Base-by-base conservation (phyloP, 1,140 invertebrate genomes). In the Capitella teleta region DNA sequence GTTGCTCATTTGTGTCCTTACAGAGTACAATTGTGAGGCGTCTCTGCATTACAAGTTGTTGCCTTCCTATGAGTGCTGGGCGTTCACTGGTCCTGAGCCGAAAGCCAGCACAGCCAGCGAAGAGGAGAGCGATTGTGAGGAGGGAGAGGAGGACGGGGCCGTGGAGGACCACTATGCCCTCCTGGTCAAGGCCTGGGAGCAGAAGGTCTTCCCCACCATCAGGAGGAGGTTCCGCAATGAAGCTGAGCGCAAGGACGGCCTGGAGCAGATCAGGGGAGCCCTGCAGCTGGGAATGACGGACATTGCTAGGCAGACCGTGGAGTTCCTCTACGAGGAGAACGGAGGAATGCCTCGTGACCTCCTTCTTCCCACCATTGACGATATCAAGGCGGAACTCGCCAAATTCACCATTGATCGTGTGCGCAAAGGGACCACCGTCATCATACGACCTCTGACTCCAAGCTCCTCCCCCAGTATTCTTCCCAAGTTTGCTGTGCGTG, bases 321-420 rank as follows among this genome's bases (percentile, higher is more conserved):
- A 74, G 47, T 73, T 71, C 54, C 57, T 74, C 2, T 74, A 74
- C 59, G 72, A 74, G 55, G 72, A 74, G 48, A 73, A 71, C 57
- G 71, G 71, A 12, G 70, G 70, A 1, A 66, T 74, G 24, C 72
- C 72, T 6, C 56, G 67, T 14, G 72, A 74, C 49, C 61, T 74
- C 36, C 68, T 73, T 48, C 62, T 74, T 28, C 72, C 72, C 5
- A 73, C 70, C 16, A 63, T 73, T 44, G 70, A 73, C 14, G 71
- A 74, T 49, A 70, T 74, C 32, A 70, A 68, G 30, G 67, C 70
- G 47, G 72, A 73, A 46, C 49, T 67, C 16, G 64, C 68, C 14
- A 69, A 67, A 52, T 72, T 72, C 48, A 68, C 68, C 6, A 67
- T 73, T 43, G 70, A 73, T 19, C 55, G 64, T 23, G 61, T 74